Conservation (phyloP, 2,888 invertebrate genomes). For the Epinotia brunnichana region DNA sequence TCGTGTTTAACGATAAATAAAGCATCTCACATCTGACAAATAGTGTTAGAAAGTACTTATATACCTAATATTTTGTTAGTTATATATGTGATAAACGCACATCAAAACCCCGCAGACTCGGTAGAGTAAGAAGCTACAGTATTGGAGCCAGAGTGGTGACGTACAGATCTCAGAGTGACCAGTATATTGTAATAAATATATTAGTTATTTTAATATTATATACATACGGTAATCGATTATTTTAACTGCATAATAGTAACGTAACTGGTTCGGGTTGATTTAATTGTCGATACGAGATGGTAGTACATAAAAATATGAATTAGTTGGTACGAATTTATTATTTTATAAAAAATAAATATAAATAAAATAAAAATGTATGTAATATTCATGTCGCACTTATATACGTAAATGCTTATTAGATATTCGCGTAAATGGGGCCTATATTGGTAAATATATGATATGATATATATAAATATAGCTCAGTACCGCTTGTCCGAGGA, state of each 20-base stretch:
- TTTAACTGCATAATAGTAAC: conserved; percentile 64
- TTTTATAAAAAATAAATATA: conserved; percentile 59
- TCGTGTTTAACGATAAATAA: background rate
- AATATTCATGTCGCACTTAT: conserved; percentile 68
- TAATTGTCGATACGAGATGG: conserved; percentile 55
- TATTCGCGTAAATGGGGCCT: conserved; percentile 43
- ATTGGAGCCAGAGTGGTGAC: conserved; percentile 72
- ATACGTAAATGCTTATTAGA: conserved; percentile 74
- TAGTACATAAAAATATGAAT: conserved; percentile 62
- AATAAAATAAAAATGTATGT: conserved; percentile 51
- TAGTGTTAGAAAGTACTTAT: background rate
- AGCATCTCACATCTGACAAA: no score
- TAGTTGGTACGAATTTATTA: conserved; percentile 77
- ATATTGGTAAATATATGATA: conserved; percentile 39
- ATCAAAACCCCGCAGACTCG: background rate
- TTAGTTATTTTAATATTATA: conserved; percentile 50
- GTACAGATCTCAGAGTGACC: conserved; percentile 81
- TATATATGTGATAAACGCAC: no score
- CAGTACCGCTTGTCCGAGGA: conserved; percentile 38
- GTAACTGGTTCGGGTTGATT: conserved; percentile 54
- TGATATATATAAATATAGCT: conserved; percentile 31
- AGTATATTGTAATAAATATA: conserved; percentile 69
- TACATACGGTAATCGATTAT: conserved; percentile 60
- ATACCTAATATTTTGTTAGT: background rate
- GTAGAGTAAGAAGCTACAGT: conserved; percentile 57